Evolutionary conservation across 2,888 invertebrate genomes (phyloP), one percentile per base, ranked within the genome.

Genomic region (Flabesymbios commensalis): DNA sequence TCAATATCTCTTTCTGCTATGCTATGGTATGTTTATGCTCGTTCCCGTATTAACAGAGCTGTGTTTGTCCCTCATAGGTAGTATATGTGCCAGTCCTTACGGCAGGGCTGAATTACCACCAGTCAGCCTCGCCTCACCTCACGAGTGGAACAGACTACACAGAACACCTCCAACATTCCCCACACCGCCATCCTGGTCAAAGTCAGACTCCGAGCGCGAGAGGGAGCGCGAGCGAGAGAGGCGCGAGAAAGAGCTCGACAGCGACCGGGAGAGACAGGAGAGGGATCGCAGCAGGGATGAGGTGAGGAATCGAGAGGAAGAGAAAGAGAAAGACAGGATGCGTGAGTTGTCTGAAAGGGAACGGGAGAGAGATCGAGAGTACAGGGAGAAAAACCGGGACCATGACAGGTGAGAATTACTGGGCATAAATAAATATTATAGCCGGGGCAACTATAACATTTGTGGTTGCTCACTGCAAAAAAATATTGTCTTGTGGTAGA

Each of bases 101-200:
- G 63, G 63, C 22, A 62, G 75, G 24, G 74, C 74, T n/a, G 61
- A 75, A 48, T 65, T 72, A 5, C 61, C 66, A 63, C 19, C 67
- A 41, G 73, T 74, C 10, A 74, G 74, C 1, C 49, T 73, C 10
- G 65, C 71, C 22, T 69, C 75, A 10, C 74, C 77, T 24, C 77
- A 76, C 22, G 79, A 79, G 39, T 78, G 78, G 78, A 74, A 70
- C 61, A 69, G 75, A 14, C 65, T 78, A 17, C 75, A 76, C 60
- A 73, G 76, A 2, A 74, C 78, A n/a, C 77, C 79, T 3, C 74
- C 78, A 31, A 74, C 77, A 42, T 78, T 78, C 67, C 75, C 74
- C n/a, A 65, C 71, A 2, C 67, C 69, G n/a, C 70, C 75, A 7
- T 57, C 74, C 26, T 70, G 73, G 72, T 71, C 73, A 72, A 57